Evolutionary conservation across 2,888 invertebrate species (phyloP), one percentile per base, ranked within the genome.

Genomic region (Ornithoptera alexandrae): DNA sequence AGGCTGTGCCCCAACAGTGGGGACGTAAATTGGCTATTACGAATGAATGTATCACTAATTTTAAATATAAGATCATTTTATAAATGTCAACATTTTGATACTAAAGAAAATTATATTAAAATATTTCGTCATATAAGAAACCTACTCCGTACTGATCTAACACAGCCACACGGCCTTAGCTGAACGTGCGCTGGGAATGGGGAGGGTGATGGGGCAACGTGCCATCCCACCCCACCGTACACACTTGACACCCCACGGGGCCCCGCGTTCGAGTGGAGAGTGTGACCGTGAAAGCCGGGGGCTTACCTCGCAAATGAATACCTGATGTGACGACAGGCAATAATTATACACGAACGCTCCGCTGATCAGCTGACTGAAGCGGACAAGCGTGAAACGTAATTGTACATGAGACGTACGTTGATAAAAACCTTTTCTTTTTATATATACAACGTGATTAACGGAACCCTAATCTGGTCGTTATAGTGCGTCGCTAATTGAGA

Each of bases 161-260:
- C 70, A 71, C 66, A 71, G 72, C 71, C 74, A 72, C 74, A 74
- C 60, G 66, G 73, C 62, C 70, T 64, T 71, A 70, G 73, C 72
- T 72, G 72, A 74, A 66, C 69, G 56, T 72, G 10, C 39, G 39
- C 39, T 10, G 39, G 39, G 39, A 10, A 10, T 8, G 39, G 39
- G 39, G 39, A 8, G 39, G 7, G 39, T 39, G 39, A 7, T 10
- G 74, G 72, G 66, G 68, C 63, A 72, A 74, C 73, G 73, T 74
- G 74, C 69, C 72, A 59, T 63, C 75, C 58, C 60, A 68, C 57
- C 63, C 67, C 70, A 20, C 62, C 68, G 65, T 69, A 61, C 74
- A 61, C 62, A 22, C 68, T 67, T 62, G 62, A 56, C 60, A 18
- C 63, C 65, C 42, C 60, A 22, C 22, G 20, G 30, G 39, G 42